Conservation (phyloP, 1,140 invertebrate genomes). For the Rhynchophorus ferrugineus region DNA sequence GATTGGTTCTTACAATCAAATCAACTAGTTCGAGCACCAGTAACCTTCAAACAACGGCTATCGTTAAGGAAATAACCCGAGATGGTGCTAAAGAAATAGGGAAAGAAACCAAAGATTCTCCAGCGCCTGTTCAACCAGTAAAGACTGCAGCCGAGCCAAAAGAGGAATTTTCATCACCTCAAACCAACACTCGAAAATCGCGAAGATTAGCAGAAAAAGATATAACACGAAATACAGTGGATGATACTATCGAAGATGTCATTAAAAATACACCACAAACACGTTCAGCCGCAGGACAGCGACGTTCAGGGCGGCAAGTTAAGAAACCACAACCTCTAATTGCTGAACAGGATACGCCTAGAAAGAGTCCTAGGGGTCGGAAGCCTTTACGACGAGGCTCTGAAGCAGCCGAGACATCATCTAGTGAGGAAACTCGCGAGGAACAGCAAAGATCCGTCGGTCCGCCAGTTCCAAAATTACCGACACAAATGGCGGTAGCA, state of each 20-base stretch:
- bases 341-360: slow-evolving; percentile 29
- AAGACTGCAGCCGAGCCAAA: slow-evolving; percentile 42
- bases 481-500: background rate
- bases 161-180: slow-evolving; percentile 55
- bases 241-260: slow-evolving; percentile 82
- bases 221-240: slow-evolving; percentile 59
- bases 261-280: slow-evolving; percentile 52
- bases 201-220: slow-evolving; percentile 72
- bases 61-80: slow-evolving; percentile 44
- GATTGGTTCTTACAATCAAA: slow-evolving; percentile 73
- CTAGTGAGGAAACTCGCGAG: slow-evolving; percentile 42
- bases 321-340: slow-evolving; percentile 35
- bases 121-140: slow-evolving; percentile 6
- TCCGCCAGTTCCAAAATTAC: slow-evolving; percentile 28
- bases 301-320: slow-evolving; percentile 29
- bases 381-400: slow-evolving; percentile 52
- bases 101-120: slow-evolving; percentile 17
- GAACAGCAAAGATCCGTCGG: slow-evolving; percentile 28
- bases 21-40: slow-evolving; percentile 48
- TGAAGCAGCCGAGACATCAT: slow-evolving; percentile 53
- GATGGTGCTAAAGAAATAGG: slow-evolving; percentile 30
- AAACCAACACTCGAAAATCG: slow-evolving; percentile 67
- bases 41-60: slow-evolving; percentile 41
- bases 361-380: slow-evolving; percentile 55
- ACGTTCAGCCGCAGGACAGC: slow-evolving; percentile 34